Evolutionary conservation across 2,888 invertebrate genomes (phyloP).

Genomic region (Selenia dentaria): DNA sequence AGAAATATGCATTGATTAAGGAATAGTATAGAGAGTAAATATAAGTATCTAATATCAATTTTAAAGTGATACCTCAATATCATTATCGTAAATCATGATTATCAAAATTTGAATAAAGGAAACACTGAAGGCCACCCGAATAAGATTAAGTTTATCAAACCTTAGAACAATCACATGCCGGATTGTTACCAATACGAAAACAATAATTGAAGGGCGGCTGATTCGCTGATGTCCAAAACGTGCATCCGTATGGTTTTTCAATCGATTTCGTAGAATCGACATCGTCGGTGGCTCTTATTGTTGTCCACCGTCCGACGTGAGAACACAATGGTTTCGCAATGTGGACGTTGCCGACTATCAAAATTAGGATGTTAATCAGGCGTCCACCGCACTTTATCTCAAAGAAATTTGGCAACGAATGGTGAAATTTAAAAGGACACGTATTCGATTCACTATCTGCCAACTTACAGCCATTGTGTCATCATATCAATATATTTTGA

Average conservation of each 20-base stretch:
- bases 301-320: slow-evolving; percentile 79
- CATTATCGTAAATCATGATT: no score
- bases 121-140: no score
- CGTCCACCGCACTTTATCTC: slow-evolving; percentile 39
- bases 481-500: no score
- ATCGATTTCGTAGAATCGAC: slow-evolving; percentile 78
- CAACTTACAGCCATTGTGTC: no score
- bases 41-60: no score
- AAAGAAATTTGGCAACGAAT: slow-evolving; percentile 29
- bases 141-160: no score
- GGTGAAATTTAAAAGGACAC: slow-evolving; percentile 19
- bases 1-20: no score
- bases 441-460: slow-evolving; percentile 10
- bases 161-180: slow-evolving; percentile 18
- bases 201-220: slow-evolving; percentile 64
- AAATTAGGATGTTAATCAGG: slow-evolving; percentile 58
- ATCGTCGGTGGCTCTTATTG: slow-evolving; percentile 81
- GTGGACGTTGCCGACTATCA: slow-evolving; percentile 50
- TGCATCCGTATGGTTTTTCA: slow-evolving; percentile 82
- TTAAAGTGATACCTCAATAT: no score
- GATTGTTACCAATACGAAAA: slow-evolving; percentile 56
- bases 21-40: no score
- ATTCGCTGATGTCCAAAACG: slow-evolving; percentile 80
- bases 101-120: no score
- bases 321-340: slow-evolving; percentile 79